Conservation (phyloP, 2,888 invertebrate species). For the Polydrusus cervinus region DNA sequence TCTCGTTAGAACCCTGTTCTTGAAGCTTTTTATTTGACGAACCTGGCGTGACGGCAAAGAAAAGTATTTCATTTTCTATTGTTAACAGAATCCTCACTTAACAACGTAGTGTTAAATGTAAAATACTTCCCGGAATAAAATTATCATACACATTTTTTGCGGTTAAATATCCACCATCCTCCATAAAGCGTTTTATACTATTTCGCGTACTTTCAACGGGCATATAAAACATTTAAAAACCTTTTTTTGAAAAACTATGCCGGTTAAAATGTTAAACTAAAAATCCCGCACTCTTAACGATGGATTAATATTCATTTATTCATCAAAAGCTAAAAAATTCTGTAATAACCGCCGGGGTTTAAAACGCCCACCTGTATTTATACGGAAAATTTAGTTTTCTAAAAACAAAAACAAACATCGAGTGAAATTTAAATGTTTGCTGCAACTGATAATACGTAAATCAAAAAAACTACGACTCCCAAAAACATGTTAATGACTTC, state of each 20-base stretch:
- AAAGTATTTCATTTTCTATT: too few species aligned
- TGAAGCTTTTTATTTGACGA: too few species aligned
- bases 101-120: not conserved
- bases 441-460: too few species aligned
- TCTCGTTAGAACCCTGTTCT: not conserved
- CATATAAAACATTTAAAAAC: not conserved
- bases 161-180: not conserved
- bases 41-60: not conserved
- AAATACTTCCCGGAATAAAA: not conserved
- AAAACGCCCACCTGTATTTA: not conserved
- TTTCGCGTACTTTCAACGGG: not conserved
- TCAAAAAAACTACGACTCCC: too few species aligned
- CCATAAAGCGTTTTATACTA: not conserved
- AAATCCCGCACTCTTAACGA: not conserved
- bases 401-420: not conserved
- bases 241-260: not conserved
- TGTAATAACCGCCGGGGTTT: slow-evolving; percentile 9
- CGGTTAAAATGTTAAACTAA: not conserved
- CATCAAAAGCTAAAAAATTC: slow-evolving; percentile 9
- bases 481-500: too few species aligned
- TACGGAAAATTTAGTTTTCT: not conserved
- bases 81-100: too few species aligned
- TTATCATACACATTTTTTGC: too few species aligned
- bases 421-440: too few species aligned
- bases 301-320: slow-evolving; percentile 17